Evolutionary conservation across 2,888 invertebrate genomes (phyloP).

Genomic region (Schizotus pectinicornis): DNA sequence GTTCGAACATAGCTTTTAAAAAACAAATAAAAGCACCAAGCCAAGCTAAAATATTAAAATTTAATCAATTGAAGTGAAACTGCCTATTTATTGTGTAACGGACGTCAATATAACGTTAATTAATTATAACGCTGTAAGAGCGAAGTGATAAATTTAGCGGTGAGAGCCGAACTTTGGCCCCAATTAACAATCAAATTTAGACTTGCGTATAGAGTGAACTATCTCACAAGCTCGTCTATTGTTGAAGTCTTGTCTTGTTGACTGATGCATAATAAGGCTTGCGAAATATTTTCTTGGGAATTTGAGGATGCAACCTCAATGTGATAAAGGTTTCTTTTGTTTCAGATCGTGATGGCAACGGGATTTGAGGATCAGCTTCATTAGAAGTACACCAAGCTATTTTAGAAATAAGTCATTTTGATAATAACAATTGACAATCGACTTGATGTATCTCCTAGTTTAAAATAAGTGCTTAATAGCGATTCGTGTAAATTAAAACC

Average conservation of each 20-base stretch:
- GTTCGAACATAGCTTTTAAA: neutral
- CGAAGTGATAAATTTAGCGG: neutral
- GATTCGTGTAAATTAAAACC: slow-evolving; percentile 16
- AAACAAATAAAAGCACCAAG: no score
- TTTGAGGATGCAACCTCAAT: neutral
- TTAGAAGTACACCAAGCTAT: slow-evolving; percentile 8
- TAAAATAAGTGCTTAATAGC: slow-evolving; percentile 21
- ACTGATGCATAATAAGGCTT: slow-evolving; percentile 7
- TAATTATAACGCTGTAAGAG: neutral
- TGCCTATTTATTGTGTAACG: no score
- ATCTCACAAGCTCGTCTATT: slow-evolving; percentile 10
- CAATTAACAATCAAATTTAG: slow-evolving; percentile 13
- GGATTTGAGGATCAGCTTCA: slow-evolving; percentile 8
- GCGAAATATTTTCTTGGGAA: no score
- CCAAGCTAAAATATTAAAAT: no score
- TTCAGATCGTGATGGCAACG: slow-evolving; percentile 20
- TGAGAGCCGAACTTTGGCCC: neutral
- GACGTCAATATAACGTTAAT: neutral
- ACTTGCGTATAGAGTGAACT: slow-evolving; percentile 8
- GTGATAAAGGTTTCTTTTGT: slow-evolving; percentile 8
- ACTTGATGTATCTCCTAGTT: slow-evolving; percentile 24
- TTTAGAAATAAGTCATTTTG: slow-evolving; percentile 17
- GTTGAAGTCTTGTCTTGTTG: slow-evolving; percentile 11
- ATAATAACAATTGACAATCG: slow-evolving; percentile 29
- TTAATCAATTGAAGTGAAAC: no score